Base-by-base conservation (phyloP, 2,888 invertebrate genomes). In the Seira musarum region DNA sequence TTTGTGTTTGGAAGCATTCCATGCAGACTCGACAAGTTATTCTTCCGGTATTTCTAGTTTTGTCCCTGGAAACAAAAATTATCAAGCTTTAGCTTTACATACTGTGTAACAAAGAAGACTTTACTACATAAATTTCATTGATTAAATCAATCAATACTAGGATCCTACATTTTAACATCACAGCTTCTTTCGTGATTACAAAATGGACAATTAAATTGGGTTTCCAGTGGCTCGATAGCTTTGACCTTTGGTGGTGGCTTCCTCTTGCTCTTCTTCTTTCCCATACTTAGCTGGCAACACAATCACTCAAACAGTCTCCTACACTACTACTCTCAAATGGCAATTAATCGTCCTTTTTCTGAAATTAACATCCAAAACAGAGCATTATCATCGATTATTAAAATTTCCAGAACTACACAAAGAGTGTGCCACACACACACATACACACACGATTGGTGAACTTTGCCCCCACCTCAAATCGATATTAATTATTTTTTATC, bases 101-200 rank as follows among this genome's bases (percentile, higher is more conserved):
- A 66, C 25, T 8, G 46, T 46, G 15, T 46, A 46, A 46, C 15
- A 46, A 46, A 15, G 15, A 46, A 46, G 15, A 46, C 46, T 8
- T 46, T 46, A 10, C 15, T 46, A 15, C n/a, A n/a, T n/a, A n/a
- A n/a, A n/a, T n/a, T n/a, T 22, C 5, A 46, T 40, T 10, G 25
- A n/a, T n/a, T 35, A 46, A 67, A 19, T 8, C 8, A 10, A 67
- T 67, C 15, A 69, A 5, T 30, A n/a, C 3, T 49, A 19, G 8
- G 21, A 65, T 24, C 93, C 91, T 91, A 98, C 99, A 99, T 96
- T 93, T 98, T 98, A 22, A 99, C 99, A 91, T 99, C 99, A 89
- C 99, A 99, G 0, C 98, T 97, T 88, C 97, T 97, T 90, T 99
- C 99, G 89, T 99, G 99, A 90, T 99, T 99, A 89, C 99, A 99